phyloP scores from a whole-genome alignment of 2,113 vertebrate genomes.

The Larimichthys crocea region DNA sequence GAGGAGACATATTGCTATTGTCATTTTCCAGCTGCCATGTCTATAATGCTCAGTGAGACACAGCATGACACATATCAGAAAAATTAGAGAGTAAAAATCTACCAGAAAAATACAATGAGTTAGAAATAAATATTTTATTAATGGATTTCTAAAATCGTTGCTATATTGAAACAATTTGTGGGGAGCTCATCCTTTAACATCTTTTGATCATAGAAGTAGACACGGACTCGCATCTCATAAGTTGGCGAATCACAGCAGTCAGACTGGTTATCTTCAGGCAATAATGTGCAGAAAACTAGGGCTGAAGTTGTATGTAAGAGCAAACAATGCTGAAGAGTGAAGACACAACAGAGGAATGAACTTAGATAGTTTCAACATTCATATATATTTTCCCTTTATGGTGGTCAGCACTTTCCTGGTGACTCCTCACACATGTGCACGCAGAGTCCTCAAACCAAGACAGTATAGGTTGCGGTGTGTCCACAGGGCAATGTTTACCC shows the following conservation, averaged over 20 bases:
- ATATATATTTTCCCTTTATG: neutral
- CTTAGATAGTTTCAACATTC: neutral
- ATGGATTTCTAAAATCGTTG: neutral
- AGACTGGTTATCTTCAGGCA: constrained; percentile 27
- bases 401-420: neutral
- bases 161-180: neutral
- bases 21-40: constrained; percentile 30
- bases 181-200: neutral
- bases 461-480: neutral
- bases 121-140: neutral
- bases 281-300: constrained; percentile 17
- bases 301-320: constrained; percentile 4
- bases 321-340: constrained; percentile 11
- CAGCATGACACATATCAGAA: neutral
- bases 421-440: neutral
- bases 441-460: neutral
- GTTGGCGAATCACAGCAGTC: constrained; percentile 21
- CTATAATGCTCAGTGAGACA: constrained; percentile 2
- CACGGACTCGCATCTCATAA: constrained; percentile 4
- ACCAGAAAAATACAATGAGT: neutral
- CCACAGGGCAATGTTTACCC: constrained; percentile 7
- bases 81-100: neutral
- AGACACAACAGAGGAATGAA: neutral
- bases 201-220: constrained; percentile 24
- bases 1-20: constrained; percentile 25